Conservation (phyloP, 2,888 invertebrate genomes). For the Augiades crinisus region DNA sequence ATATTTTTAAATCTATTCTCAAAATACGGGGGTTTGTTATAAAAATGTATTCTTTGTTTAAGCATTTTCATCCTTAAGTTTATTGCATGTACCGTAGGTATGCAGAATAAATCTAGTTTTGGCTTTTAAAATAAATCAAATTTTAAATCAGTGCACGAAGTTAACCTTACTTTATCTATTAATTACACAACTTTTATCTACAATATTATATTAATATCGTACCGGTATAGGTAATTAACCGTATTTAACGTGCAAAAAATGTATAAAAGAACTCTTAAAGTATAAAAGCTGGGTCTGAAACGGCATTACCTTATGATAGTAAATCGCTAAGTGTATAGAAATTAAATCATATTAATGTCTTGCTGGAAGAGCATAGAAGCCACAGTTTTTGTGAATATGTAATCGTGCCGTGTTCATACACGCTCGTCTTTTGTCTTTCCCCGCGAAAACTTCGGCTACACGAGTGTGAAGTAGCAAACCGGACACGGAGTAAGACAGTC, state of each 20-base stretch:
- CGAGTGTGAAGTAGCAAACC: constrained; percentile 7
- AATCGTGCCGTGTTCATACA: neutral
- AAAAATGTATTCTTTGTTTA: constrained; percentile 19
- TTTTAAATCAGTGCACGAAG: too few relatives aligned
- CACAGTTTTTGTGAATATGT: neutral
- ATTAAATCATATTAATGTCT: neutral
- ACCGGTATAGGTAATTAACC: too few relatives aligned
- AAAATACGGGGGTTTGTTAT: constrained; percentile 7
- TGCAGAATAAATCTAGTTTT: too few relatives aligned
- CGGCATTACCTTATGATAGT: too few relatives aligned
- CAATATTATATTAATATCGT: too few relatives aligned
- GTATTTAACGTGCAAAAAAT: too few relatives aligned
- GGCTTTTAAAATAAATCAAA: too few relatives aligned
- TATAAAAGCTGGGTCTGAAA: too few relatives aligned
- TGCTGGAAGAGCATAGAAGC: neutral
- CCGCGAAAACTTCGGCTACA: neutral
- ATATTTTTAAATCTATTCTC: constrained; percentile 9
- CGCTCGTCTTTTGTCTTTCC: constrained; percentile 6
- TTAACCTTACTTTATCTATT: too few relatives aligned
- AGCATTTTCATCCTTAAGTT: constrained; percentile 5
- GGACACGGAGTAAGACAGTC: neutral
- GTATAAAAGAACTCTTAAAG: too few relatives aligned
- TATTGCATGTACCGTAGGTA: too few relatives aligned
- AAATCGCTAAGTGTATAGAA: neutral
- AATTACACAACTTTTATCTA: too few relatives aligned